phyloP scores from a whole-genome alignment of 2,797 vertebrate species.

The Smutsia temminckii region DNA sequence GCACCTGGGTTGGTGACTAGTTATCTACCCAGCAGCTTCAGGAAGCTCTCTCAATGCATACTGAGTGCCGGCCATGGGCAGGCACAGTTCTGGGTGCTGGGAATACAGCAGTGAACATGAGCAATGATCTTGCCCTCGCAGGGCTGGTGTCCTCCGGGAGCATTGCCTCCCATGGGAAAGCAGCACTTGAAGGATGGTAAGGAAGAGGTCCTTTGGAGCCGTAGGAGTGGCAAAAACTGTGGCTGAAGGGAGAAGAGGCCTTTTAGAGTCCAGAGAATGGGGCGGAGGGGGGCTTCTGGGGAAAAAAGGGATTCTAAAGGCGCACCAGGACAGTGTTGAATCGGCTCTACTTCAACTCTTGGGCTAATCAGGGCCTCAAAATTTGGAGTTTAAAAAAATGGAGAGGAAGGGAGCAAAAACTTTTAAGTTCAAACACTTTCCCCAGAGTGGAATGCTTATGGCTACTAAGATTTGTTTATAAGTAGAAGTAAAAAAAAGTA shows the following conservation, averaged over 20 bases:
- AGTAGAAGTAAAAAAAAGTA: background rate
- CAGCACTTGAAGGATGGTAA: background rate
- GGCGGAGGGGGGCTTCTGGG: background rate
- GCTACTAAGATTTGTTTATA: background rate
- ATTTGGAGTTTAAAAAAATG: background rate
- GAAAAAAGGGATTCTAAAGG: background rate
- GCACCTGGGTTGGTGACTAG: background rate
- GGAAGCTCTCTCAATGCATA: background rate
- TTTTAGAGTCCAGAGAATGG: background rate
- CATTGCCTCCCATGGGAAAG: background rate
- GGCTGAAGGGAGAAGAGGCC: background rate
- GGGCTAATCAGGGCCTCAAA: background rate
- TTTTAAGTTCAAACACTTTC: constrained; percentile 31
- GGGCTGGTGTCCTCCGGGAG: background rate
- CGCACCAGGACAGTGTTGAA: background rate
- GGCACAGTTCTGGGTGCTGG: background rate
- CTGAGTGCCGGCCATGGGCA: background rate
- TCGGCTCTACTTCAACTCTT: background rate
- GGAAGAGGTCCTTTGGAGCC: background rate
- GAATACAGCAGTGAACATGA: background rate
- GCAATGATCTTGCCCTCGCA: background rate
- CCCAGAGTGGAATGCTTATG: background rate
- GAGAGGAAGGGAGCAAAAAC: background rate
- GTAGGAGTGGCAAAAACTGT: background rate
- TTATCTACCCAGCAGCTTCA: background rate